Evolutionary conservation across 2,888 invertebrate genomes (phyloP).

Genomic region (Ichneumon xanthorius): DNA sequence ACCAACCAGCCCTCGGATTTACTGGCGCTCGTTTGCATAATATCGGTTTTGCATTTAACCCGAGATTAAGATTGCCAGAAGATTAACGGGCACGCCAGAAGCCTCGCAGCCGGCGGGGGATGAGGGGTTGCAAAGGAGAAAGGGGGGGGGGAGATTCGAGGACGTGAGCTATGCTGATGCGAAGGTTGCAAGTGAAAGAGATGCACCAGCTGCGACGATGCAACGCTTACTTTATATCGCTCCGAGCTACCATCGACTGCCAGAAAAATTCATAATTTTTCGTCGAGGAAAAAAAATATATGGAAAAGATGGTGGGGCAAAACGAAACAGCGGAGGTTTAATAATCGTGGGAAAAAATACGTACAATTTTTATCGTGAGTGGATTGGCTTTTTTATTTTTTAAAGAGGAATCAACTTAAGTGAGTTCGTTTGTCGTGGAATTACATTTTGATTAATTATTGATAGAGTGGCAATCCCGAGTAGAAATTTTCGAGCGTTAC

Average conservation of each 20-base stretch:
- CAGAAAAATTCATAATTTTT: conserved; percentile 25
- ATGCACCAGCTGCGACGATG: conserved; percentile 52
- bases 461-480: background rate
- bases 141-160: background rate
- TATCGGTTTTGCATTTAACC: conserved; percentile 80
- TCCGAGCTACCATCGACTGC: conserved; percentile 10
- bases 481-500: too few relatives aligned
- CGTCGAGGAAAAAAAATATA: background rate
- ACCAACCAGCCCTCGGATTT: conserved; percentile 71
- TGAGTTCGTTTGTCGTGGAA: background rate
- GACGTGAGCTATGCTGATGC: conserved; percentile 32
- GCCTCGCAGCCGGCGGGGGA: conserved; percentile 57
- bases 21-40: conserved; percentile 78
- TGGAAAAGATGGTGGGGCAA: background rate
- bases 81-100: conserved; percentile 76
- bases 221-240: conserved; percentile 43
- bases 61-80: conserved; percentile 80
- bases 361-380: background rate
- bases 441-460: background rate
- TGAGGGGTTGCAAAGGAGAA: conserved; percentile 18
- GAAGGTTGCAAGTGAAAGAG: conserved; percentile 51
- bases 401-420: background rate
- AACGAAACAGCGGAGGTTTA: background rate
- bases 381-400: background rate
- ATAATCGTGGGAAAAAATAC: background rate